These are phyloP conservation scores for Pocillopora verrucosa DNA, from an alignment of 64 coral and sea anemone genomes.

Conservation along the genomic window DNA sequence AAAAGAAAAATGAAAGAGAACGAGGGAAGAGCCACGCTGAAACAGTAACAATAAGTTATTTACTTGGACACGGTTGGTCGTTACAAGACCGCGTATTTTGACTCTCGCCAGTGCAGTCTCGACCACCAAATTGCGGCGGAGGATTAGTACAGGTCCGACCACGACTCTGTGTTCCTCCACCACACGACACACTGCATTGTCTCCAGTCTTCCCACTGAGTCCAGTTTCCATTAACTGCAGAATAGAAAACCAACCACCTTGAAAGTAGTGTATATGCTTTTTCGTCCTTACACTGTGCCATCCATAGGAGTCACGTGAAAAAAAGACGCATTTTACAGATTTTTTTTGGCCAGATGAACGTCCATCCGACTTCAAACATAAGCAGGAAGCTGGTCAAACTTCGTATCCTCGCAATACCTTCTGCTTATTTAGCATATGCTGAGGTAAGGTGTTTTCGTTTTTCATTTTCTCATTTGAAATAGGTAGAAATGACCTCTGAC, in stretches of 20 bases:
- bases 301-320: no score
- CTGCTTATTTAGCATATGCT: no score
- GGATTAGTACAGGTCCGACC: slow-evolving; percentile 18
- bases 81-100: slow-evolving; percentile 7
- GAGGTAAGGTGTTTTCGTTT: no score
- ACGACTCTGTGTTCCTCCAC: slow-evolving; percentile 22
- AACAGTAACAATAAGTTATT: background rate
- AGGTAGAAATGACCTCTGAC: no score
- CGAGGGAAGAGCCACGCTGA: background rate
- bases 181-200: slow-evolving; percentile 39
- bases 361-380: no score
- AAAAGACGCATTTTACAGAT: no score
- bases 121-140: background rate
- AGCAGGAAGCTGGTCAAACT: no score
- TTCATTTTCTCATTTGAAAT: no score
- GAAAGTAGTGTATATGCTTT: background rate
- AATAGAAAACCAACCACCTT: background rate
- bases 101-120: background rate
- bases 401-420: no score
- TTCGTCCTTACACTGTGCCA: no score
- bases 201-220: slow-evolving; percentile 28
- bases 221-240: slow-evolving; percentile 45
- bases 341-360: no score
- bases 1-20: background rate
- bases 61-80: slow-evolving; percentile 29